Conservation (phyloP, 2,888 invertebrate species). For the Polydesmus complanatus region DNA sequence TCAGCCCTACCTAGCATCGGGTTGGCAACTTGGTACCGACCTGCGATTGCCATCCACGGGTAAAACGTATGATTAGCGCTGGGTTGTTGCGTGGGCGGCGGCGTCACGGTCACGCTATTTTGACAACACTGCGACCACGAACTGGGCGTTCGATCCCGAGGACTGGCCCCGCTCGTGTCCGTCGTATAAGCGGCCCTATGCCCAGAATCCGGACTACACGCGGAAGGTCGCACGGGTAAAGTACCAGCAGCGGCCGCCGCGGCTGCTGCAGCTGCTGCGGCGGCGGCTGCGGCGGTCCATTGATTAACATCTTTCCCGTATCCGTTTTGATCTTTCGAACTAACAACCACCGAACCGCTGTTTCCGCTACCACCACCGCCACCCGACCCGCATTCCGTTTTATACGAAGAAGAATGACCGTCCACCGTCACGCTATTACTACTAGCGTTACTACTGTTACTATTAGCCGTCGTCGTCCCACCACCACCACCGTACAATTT, state of each 20-base stretch:
- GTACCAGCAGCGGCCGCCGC: conserved; percentile 41
- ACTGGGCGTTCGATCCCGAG: conserved; percentile 31
- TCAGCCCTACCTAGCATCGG: conserved; percentile 13
- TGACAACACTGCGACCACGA: conserved; percentile 30
- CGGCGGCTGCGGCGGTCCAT: conserved; percentile 55
- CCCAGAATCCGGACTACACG: conserved; percentile 61
- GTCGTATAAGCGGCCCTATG: background rate
- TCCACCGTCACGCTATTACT: conserved; percentile 38
- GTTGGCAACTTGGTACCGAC: conserved; percentile 44
- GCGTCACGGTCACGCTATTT: conserved; percentile 19
- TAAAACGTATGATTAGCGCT: conserved; percentile 75
- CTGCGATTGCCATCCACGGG: conserved; percentile 98
- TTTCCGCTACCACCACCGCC: conserved; percentile 20
- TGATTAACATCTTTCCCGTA: conserved; percentile 41
- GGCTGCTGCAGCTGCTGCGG: conserved; percentile 36
- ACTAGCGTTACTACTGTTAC: conserved; percentile 26
- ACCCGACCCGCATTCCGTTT: conserved; percentile 61
- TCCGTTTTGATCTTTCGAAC: conserved; percentile 22
- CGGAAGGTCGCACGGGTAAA: conserved; percentile 63
- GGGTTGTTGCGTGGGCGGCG: conserved; percentile 60
- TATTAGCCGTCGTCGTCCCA: conserved; percentile 30
- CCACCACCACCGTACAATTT: conserved; percentile 17
- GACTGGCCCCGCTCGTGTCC: conserved; percentile 36
- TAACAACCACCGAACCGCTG: conserved; percentile 14
- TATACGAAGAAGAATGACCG: conserved; percentile 32